Evolutionary conservation across 2,888 invertebrate species (phyloP), one percentile per base, ranked within the genome.

Genomic region (Drosophila mimica): DNA sequence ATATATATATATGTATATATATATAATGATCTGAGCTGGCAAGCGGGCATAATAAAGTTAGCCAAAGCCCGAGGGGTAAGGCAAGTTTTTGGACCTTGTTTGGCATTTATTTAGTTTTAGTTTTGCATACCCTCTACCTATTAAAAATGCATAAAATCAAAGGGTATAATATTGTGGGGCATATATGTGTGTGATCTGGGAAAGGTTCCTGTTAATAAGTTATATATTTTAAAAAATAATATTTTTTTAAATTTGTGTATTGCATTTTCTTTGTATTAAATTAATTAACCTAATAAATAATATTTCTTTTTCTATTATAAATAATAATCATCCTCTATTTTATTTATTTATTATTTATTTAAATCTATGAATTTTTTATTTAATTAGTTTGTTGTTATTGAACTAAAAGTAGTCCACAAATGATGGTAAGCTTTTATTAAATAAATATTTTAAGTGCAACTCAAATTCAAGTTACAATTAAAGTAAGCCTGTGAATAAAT

Each of bases 71-170:
- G 43, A 40, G 46, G 65, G 34, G 60, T 57, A 60, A 58, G 68
- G 56, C 66, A 84, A 81, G 74, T 85, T 90, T 82, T 89, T 64
- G 62, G 67, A 82, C 76, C 74, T 86, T 86, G 91, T 86, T 90
- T 86, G 85, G 85, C 85, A 90, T 86, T 86, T 90, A 86, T 86
- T 86, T 90, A 86, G 85, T 86, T 86, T 86, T 81, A 90, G 90
- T 89, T 90, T 73, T 67, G 70, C n/a, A 31, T 25, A 43, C 46
- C 46, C 31, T 57, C 15, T 20, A 31, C 43, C 46, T 6, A 20
- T 31, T 46, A 43, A 57, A 20, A 31, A 17, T 31, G 9, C 20
- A 43, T 43, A 20, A 11, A 46, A 31, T 9, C 3, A 15, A 15
- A 46, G 46, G 57, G 31, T 43, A 46, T 31, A 11, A 20, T 0